Conservation (phyloP, 2,113 vertebrate genomes). For the Mobula birostris region DNA sequence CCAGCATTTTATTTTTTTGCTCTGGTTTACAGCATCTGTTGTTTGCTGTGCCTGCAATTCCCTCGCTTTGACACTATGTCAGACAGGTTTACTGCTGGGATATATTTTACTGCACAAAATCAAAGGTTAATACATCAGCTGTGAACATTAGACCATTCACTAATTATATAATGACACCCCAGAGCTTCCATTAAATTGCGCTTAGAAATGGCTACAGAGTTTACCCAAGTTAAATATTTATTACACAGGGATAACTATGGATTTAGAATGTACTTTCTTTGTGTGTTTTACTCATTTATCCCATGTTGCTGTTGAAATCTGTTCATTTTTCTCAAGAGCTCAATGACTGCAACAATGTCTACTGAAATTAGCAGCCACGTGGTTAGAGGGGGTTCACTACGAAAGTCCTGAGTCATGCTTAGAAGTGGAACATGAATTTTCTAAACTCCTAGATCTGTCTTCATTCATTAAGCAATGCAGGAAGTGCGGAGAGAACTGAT, state of each 20-base stretch:
- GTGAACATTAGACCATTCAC: not conserved
- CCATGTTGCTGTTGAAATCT: not conserved
- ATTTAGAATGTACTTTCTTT: not conserved
- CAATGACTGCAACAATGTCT: not conserved
- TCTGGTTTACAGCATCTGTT: no score
- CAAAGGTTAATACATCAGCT: not conserved
- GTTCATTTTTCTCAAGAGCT: not conserved
- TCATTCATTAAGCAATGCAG: no score
- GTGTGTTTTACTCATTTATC: not conserved
- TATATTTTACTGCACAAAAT: not conserved
- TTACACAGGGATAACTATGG: not conserved
- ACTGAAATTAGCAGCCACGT: not conserved
- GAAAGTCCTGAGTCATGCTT: no score
- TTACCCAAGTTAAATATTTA: not conserved
- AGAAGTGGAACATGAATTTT: no score
- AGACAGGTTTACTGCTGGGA: no score
- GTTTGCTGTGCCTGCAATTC: not conserved
- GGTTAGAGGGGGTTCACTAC: no score
- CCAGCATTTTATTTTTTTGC: no score
- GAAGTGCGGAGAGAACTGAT: not conserved
- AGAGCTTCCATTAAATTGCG: not conserved
- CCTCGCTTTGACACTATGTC: not conserved
- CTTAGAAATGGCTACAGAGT: not conserved
- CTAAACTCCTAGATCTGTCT: no score
- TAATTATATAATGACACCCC: not conserved